A percentile compares a stretch with the other conserved stretches of the same genome.
These are phyloP conservation scores for Chrysodeixis includens DNA, from an alignment of 2,888 invertebrate species.

Conservation along the genomic window DNA sequence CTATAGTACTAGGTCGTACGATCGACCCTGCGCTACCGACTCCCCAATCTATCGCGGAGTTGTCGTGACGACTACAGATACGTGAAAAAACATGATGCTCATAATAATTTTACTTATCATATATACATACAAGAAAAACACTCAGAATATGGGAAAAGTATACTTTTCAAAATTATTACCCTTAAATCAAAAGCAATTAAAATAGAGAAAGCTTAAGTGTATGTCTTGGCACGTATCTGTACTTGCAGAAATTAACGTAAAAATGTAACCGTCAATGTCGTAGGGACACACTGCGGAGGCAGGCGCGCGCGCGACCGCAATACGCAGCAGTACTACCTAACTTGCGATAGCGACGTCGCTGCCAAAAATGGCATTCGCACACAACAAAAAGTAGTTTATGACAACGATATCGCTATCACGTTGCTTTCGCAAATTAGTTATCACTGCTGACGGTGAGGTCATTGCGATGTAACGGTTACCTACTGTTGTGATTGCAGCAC, in stretches of 20 bases:
- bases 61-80: not conserved
- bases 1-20: conserved; percentile 21
- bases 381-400: too few relatives aligned
- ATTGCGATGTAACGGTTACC: not conserved
- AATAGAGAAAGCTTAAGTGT: not conserved
- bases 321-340: not conserved
- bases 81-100: not conserved
- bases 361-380: too few relatives aligned
- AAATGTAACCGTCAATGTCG: not conserved
- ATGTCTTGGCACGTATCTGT: not conserved
- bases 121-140: not conserved
- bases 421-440: too few relatives aligned
- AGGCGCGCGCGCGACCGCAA: not conserved
- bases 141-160: not conserved
- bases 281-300: not conserved
- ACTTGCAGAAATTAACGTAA: not conserved
- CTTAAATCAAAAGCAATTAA: not conserved
- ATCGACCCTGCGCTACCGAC: conserved; percentile 11
- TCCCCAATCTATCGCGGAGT: not conserved
- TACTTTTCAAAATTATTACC: not conserved
- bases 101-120: not conserved
- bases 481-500: not conserved
- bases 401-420: too few relatives aligned
- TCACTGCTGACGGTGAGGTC: too few relatives aligned
- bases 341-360: not conserved